Evolutionary conservation across 1,140 invertebrate species (phyloP).

Genomic region (Megathymus violae): DNA sequence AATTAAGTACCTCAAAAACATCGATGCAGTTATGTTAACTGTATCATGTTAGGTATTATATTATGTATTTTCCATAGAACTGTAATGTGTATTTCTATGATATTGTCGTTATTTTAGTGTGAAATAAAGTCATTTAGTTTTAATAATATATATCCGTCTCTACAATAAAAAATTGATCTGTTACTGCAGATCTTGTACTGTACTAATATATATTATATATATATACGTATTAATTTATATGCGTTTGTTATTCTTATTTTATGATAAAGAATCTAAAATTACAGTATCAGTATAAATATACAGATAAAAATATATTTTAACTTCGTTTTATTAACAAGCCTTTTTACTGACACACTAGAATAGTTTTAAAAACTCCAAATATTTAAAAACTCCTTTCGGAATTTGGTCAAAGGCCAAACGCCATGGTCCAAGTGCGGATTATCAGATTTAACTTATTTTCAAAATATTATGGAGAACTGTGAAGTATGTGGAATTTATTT

Average conservation of each 20-base stretch:
- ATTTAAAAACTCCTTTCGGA: too few species aligned
- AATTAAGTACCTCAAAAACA: conserved; percentile 7
- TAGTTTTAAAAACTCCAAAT: too few species aligned
- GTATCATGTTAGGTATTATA: conserved; percentile 6
- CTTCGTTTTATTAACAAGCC: not conserved
- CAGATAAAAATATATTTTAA: conserved; percentile 1
- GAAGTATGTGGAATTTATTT: too few species aligned
- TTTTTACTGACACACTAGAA: too few species aligned
- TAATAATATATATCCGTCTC: not conserved
- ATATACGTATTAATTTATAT: not conserved
- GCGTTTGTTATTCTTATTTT: conserved; percentile 9
- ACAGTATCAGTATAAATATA: conserved; percentile 14
- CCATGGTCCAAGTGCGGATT: too few species aligned
- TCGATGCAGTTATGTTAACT: conserved; percentile 14
- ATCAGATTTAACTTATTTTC: too few species aligned
- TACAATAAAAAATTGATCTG: not conserved
- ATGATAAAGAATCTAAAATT: not conserved
- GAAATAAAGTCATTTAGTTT: not conserved
- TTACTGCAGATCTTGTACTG: too few species aligned
- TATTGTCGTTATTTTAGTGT: not conserved
- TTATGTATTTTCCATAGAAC: conserved; percentile 3
- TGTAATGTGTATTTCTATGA: not conserved
- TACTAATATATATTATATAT: too few species aligned
- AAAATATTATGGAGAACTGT: too few species aligned
- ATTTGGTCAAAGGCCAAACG: too few species aligned